Evolutionary conservation across 2,797 vertebrate genomes (phyloP).

Genomic region (Tapirus indicus): DNA sequence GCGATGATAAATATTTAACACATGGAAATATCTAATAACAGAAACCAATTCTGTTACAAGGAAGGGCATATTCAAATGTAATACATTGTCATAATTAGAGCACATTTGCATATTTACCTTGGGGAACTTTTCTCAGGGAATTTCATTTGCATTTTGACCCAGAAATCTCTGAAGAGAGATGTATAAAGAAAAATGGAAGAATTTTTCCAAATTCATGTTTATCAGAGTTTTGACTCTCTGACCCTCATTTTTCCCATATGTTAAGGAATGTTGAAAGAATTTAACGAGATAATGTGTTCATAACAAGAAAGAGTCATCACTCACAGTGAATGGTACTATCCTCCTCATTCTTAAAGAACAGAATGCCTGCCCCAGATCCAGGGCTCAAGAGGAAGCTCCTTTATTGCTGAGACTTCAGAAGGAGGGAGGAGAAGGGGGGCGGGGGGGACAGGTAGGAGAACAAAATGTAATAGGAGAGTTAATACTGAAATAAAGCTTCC

Average conservation of each 20-base stretch:
- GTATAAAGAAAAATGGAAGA: slow-evolving; percentile 45
- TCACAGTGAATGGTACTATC: background rate
- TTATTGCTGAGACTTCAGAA: background rate
- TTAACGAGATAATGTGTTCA: slow-evolving; percentile 11
- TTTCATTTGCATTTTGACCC: slow-evolving; percentile 79
- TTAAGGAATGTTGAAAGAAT: slow-evolving; percentile 48
- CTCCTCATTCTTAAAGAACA: background rate
- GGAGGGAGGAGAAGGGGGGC: background rate
- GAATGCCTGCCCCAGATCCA: background rate
- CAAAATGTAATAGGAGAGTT: background rate
- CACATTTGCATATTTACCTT: slow-evolving; percentile 81
- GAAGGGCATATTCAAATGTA: slow-evolving; percentile 72
- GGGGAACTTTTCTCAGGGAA: slow-evolving; percentile 68
- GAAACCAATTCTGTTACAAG: slow-evolving; percentile 58
- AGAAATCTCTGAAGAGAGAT: slow-evolving; percentile 66
- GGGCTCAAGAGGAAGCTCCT: background rate
- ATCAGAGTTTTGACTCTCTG: background rate
- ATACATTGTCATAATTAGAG: slow-evolving; percentile 72
- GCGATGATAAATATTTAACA: slow-evolving; percentile 77
- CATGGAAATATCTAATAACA: slow-evolving; percentile 56
- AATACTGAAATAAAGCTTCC: slow-evolving; percentile 28
- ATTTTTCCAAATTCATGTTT: slow-evolving; percentile 16
- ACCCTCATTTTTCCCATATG: background rate
- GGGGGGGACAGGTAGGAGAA: background rate
- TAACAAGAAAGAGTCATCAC: background rate